Conservation (phyloP, 2,888 invertebrate species). For the Torymus tubicola region DNA sequence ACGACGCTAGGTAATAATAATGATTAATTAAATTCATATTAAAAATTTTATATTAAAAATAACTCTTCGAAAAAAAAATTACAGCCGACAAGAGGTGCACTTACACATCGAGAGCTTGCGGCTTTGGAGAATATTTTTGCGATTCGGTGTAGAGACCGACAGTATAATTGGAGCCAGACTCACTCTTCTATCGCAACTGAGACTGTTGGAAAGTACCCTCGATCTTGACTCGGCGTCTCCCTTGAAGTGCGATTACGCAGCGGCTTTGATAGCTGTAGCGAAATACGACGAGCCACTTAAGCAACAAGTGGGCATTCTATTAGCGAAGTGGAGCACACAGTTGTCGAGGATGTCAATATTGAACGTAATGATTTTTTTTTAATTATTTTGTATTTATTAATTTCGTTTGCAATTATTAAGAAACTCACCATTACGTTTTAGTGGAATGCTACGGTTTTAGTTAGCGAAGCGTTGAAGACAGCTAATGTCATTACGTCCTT, state of each 20-base stretch:
- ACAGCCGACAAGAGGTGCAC: constrained; percentile 62
- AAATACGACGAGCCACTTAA: constrained; percentile 62
- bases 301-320: constrained; percentile 63
- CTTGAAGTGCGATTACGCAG: constrained; percentile 70
- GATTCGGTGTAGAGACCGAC: constrained; percentile 65
- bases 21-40: constrained; percentile 7
- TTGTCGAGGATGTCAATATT: constrained; percentile 48
- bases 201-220: constrained; percentile 67
- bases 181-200: constrained; percentile 67
- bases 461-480: constrained; percentile 66
- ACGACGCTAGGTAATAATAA: constrained; percentile 69
- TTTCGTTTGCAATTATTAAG: neutral
- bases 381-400: constrained; percentile 1
- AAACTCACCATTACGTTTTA: constrained; percentile 54
- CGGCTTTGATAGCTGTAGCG: constrained; percentile 68
- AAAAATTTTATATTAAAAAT: neutral
- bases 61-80: constrained; percentile 49
- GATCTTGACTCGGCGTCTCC: constrained; percentile 68
- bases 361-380: constrained; percentile 34
- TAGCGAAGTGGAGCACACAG: constrained; percentile 72
- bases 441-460: constrained; percentile 70
- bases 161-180: constrained; percentile 67
- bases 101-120: constrained; percentile 71
- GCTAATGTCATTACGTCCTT: constrained; percentile 62
- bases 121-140: constrained; percentile 70